These are phyloP conservation scores for Petrolisthes cinctipes DNA, from an alignment of 2,888 invertebrate genomes.

Conservation along the genomic window DNA sequence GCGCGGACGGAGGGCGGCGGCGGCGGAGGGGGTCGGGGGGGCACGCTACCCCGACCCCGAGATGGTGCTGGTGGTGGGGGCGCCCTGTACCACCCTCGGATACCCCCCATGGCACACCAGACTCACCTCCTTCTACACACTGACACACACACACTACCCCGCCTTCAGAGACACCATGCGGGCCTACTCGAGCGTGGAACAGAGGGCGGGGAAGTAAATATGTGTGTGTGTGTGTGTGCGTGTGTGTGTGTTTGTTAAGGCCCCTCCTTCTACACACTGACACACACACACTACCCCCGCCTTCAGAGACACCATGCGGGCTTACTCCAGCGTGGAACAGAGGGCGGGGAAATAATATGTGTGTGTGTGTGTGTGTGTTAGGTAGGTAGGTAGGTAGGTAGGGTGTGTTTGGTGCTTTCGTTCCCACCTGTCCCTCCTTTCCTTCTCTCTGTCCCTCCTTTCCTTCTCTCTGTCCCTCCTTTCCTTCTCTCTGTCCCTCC, in stretches of 20 bases:
- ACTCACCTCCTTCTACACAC: slow-evolving; percentile 34
- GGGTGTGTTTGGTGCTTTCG: no score
- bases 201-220: slow-evolving; percentile 49
- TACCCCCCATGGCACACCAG: slow-evolving; percentile 48
- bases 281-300: slow-evolving; percentile 28
- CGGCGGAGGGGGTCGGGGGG: background rate
- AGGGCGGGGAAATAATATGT: slow-evolving; percentile 45
- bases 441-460: no score
- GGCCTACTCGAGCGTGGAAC: slow-evolving; percentile 47
- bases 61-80: slow-evolving; percentile 38
- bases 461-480: no score
- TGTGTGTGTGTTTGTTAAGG: no score
- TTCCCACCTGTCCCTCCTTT: no score
- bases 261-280: slow-evolving; percentile 39
- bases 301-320: slow-evolving; percentile 19
- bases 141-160: slow-evolving; percentile 25
- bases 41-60: slow-evolving; percentile 59
- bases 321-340: slow-evolving; percentile 49
- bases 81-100: slow-evolving; percentile 36
- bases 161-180: slow-evolving; percentile 19
- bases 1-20: background rate
- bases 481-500: no score
- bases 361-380: no score
- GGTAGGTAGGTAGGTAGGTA: no score
- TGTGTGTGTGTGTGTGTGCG: background rate